A percentile compares a stretch with the other conserved stretches of the same genome.
phyloP scores from a whole-genome alignment of 2,888 invertebrate genomes.

The Rapana venosa region DNA sequence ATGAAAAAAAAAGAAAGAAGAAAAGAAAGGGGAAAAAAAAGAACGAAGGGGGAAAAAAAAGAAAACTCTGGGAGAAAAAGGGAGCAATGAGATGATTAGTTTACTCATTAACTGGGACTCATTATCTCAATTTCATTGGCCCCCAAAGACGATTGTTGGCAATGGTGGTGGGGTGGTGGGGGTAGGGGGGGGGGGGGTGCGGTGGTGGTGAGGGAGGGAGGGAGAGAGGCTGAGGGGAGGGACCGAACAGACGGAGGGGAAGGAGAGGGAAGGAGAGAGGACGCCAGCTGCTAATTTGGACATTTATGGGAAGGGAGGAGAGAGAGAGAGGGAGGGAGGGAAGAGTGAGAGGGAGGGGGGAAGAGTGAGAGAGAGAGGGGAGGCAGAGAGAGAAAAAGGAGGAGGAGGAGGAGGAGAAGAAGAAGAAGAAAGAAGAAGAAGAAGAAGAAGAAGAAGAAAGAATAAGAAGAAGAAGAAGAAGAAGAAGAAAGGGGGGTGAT shows the following conservation, averaged over 20 bases:
- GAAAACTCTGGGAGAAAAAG: neutral
- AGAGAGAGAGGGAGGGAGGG: neutral
- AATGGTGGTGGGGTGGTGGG: neutral
- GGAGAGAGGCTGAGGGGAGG: neutral
- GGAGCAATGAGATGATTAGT: neutral
- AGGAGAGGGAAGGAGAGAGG: neutral
- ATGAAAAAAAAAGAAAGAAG: neutral
- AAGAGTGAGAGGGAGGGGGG: neutral
- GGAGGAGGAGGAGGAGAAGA: neutral
- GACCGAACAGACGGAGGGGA: neutral
- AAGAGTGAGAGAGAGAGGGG: neutral
- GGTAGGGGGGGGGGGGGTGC: too few relatives aligned
- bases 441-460: too few relatives aligned
- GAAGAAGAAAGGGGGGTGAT: too few relatives aligned
- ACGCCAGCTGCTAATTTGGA: neutral
- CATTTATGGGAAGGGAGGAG: neutral
- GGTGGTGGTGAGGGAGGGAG: neutral
- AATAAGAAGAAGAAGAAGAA: too few relatives aligned
- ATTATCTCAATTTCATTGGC: neutral
- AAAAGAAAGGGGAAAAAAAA: neutral
- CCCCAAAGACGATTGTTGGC: neutral
- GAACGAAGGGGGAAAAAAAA: neutral
- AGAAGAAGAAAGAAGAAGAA: too few relatives aligned
- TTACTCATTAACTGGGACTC: slow-evolving; percentile 15
- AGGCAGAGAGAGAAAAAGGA: neutral